These are phyloP conservation scores for Papilio protenor DNA, from an alignment of 2,888 invertebrate species.

Conservation along the genomic window DNA sequence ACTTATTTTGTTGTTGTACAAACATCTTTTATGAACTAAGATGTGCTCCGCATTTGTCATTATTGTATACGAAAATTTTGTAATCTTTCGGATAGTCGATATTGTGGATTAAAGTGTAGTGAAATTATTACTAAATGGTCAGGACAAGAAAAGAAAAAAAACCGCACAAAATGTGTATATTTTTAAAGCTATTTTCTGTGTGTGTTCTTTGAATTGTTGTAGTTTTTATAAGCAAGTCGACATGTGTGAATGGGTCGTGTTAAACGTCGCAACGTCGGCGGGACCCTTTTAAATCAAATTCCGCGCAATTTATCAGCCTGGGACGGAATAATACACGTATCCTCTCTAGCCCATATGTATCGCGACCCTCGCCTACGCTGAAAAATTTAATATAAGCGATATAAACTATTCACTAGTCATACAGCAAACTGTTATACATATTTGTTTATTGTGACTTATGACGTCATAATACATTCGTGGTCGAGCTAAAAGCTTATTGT, in stretches of 20 bases:
- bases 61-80: neutral
- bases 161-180: no score
- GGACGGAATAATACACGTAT: constrained; percentile 30
- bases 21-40: neutral
- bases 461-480: neutral
- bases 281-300: constrained; percentile 36
- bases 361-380: constrained; percentile 13
- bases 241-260: constrained; percentile 7
- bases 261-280: constrained; percentile 11
- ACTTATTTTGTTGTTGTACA: constrained; percentile 1
- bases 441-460: neutral
- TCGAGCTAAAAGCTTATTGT: no score
- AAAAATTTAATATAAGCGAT: constrained; percentile 21
- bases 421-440: neutral
- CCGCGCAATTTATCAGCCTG: constrained; percentile 25
- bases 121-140: no score
- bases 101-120: no score
- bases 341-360: neutral
- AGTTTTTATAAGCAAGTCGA: neutral
- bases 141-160: no score
- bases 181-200: neutral
- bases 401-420: neutral
- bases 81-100: no score
- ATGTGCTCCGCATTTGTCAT: neutral
- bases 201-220: neutral